Evolutionary conservation across 2,888 invertebrate species (phyloP).

Genomic region (Galerucella pusilla): DNA sequence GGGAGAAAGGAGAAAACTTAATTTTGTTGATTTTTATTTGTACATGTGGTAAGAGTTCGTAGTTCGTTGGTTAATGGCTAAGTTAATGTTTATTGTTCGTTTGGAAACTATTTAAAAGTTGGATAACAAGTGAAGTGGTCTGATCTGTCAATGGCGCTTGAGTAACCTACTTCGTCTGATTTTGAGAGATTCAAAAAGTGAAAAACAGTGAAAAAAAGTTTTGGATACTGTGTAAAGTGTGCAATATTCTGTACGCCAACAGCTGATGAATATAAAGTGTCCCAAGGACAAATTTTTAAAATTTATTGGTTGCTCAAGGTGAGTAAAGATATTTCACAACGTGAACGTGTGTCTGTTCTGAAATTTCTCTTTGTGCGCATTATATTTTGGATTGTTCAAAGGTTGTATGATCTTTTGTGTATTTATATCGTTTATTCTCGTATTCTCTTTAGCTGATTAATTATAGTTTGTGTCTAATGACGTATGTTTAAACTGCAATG

Average conservation of each 20-base stretch:
- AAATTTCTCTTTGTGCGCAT: conserved; percentile 38
- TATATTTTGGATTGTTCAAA: conserved; percentile 31
- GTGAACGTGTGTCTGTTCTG: conserved; percentile 24
- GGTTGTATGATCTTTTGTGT: conserved; percentile 31
- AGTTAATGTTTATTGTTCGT: conserved; percentile 7
- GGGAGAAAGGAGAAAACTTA: conserved; percentile 8
- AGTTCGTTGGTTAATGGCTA: conserved; percentile 11
- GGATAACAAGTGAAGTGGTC: conserved; percentile 29
- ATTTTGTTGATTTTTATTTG: conserved; percentile 24
- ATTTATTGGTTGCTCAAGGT: conserved; percentile 32
- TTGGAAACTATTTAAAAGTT: conserved; percentile 18
- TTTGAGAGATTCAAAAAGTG: conserved; percentile 36
- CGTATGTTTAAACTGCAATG: conserved; percentile 30
- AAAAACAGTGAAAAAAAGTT: conserved; percentile 24
- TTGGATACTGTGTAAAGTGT: conserved; percentile 26
- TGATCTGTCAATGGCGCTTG: conserved; percentile 40
- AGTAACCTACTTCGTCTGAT: conserved; percentile 37
- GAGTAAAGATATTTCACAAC: conserved; percentile 39
- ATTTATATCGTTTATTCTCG: conserved; percentile 11
- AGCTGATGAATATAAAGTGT: conserved; percentile 25
- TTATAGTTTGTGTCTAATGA: conserved; percentile 17
- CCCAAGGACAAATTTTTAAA: conserved; percentile 9
- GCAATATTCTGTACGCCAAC: conserved; percentile 7
- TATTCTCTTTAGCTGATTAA: conserved; percentile 25
- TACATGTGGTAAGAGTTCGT: conserved; percentile 14